Base-by-base conservation (phyloP, 1,140 invertebrate species). In the Tetragnatha versicolor region DNA sequence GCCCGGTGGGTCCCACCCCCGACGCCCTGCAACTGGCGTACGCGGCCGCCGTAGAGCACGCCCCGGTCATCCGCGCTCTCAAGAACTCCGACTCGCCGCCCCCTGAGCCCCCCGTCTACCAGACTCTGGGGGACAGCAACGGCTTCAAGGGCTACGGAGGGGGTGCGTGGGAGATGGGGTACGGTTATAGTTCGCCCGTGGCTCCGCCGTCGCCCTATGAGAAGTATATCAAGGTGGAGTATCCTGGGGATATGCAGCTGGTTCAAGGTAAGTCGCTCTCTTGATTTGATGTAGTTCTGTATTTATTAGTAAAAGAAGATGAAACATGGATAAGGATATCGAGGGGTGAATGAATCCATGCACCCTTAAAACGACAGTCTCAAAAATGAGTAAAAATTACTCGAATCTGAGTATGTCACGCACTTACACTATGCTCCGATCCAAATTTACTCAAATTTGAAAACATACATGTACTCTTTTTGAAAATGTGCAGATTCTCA, bases 111-210 rank as follows among this genome's bases (percentile, higher is more conserved):
- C 31, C 63, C 1, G 72, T 75, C 0, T 75, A 75, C 42, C 72
- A 75, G 14, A 75, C 72, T 3, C 72, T 75, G 14, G 72, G 72
- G 7, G 72, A 75, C 39, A 45, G 58, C 27, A 55, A 55, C 37
- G 58, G 72, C 12, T 61, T 47, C 25, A 55, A 63, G 33, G 39
- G 42, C 7, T 58, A 61, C 39, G 61, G 63, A 14, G 65, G 27
- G 7, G 17, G 10, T 22, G 22, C 17, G 65, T 68, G 29, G 3
- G 69, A 27, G 6, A 45, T 68, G 25, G 20, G 42, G 7, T 70
- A 70, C 20, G 45, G 25, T 20, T 58, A 29, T 20, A 73, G 51
- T 22, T 12, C 69, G 14, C 12, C 51, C 0, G 68, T 53, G 2
- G 68, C 22, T n/a, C 22, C 51, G 5, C 35, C 69, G 0, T 73